These are phyloP conservation scores for Lampropteryx suffumata DNA, from an alignment of 2,888 invertebrate genomes.

Conservation along the genomic window DNA sequence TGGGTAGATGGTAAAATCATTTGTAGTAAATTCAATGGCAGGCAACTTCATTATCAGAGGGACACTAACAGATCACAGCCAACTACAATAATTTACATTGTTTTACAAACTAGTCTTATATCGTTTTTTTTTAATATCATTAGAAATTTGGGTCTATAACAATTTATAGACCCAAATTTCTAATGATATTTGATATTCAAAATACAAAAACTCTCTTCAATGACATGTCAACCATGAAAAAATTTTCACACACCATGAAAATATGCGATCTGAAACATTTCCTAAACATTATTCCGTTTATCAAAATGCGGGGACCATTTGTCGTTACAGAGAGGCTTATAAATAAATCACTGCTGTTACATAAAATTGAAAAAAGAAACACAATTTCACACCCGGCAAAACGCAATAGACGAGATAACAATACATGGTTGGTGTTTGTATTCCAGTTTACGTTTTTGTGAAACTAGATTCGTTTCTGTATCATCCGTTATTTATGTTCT, in stretches of 20 bases:
- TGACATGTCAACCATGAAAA: neutral
- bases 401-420: constrained; percentile 17
- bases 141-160: no score
- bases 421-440: constrained; percentile 1
- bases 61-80: no score
- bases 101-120: no score
- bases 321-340: constrained; percentile 20
- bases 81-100: no score
- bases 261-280: constrained; percentile 24
- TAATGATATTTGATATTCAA: no score
- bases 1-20: no score
- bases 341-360: constrained; percentile 29
- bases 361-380: constrained; percentile 23
- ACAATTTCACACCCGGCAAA: constrained; percentile 24
- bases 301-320: constrained; percentile 28
- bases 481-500: constrained; percentile 1
- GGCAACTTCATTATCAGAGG: no score
- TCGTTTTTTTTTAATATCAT: no score
- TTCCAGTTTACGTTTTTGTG: constrained; percentile 9
- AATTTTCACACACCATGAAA: neutral
- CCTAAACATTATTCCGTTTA: constrained; percentile 25
- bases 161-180: no score
- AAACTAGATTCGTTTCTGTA: constrained; percentile 5
- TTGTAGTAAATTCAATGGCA: no score
- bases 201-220: no score